phyloP scores from a whole-genome alignment of 1,140 invertebrate genomes.

The Aphaenogaster ashmeadi region DNA sequence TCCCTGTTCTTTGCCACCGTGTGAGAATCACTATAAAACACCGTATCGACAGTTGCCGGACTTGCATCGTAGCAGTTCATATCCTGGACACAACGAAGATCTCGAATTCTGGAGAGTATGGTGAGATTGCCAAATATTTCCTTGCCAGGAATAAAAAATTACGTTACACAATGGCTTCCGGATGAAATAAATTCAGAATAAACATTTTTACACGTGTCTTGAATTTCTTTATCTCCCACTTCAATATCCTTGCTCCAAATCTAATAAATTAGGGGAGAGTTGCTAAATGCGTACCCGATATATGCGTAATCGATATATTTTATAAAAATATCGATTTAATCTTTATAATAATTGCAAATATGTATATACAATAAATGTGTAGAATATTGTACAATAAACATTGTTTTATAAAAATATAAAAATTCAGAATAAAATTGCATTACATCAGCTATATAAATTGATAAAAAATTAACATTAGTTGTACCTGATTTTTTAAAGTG shows the following conservation, averaged over 20 bases:
- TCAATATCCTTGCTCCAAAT: neutral
- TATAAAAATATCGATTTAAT: no score
- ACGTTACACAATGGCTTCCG: neutral
- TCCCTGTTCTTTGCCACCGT: slow-evolving; percentile 88
- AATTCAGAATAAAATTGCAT: no score
- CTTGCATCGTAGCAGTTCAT: slow-evolving; percentile 87
- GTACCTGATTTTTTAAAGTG: no score
- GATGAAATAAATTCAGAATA: neutral
- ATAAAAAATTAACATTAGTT: no score
- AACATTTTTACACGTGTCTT: neutral
- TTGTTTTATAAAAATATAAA: no score
- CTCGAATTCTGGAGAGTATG: slow-evolving; percentile 87
- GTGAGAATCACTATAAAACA: slow-evolving; percentile 87
- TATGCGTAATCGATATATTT: no score
- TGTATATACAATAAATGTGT: no score
- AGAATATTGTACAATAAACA: no score
- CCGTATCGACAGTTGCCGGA: slow-evolving; percentile 83
- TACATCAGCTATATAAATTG: no score
- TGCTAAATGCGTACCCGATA: no score
- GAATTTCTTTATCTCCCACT: neutral
- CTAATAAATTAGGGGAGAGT: neutral
- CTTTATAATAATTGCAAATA: no score
- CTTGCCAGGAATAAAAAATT: slow-evolving; percentile 24
- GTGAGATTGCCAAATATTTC: slow-evolving; percentile 76
- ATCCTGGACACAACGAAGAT: slow-evolving; percentile 87